A percentile compares a stretch with the other conserved stretches of the same genome.
phyloP scores from a whole-genome alignment of 1,140 invertebrate species.

The Leptinotarsa lineolata region DNA sequence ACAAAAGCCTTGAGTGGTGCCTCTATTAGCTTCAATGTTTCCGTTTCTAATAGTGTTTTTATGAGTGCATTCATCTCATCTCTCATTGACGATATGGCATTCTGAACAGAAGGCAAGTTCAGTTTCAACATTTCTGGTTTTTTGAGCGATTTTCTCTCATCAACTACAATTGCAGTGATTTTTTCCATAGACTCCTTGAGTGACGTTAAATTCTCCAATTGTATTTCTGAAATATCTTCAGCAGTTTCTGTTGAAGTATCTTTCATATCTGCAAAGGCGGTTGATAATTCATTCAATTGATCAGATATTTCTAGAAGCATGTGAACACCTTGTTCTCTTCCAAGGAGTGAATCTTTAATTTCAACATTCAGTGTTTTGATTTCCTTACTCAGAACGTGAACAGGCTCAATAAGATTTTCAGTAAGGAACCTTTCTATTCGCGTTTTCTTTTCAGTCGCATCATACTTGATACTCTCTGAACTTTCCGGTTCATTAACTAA shows the following conservation, averaged over 20 bases:
- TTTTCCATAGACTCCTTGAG: constrained; percentile 30
- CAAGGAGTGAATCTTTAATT: constrained; percentile 23
- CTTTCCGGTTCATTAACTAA: neutral
- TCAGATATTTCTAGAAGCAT: constrained; percentile 28
- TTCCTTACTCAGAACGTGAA: constrained; percentile 26
- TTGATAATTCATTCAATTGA: constrained; percentile 11
- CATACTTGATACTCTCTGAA: neutral
- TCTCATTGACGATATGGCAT: constrained; percentile 31
- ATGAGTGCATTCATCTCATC: constrained; percentile 27
- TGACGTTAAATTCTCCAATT: neutral
- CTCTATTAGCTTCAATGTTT: constrained; percentile 20
- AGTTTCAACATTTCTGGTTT: constrained; percentile 26
- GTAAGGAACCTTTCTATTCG: neutral
- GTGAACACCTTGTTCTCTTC: constrained; percentile 37
- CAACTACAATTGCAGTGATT: constrained; percentile 21
- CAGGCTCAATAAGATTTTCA: constrained; percentile 15
- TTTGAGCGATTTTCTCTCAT: constrained; percentile 14
- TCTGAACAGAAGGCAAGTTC: constrained; percentile 23
- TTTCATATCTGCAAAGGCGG: constrained; percentile 8
- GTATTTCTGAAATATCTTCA: constrained; percentile 18
- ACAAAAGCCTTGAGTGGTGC: constrained; percentile 27
- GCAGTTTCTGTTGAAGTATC: neutral
- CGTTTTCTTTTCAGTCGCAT: neutral
- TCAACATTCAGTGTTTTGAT: constrained; percentile 30
- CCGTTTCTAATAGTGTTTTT: constrained; percentile 9